Conservation (phyloP, 2,113 vertebrate genomes). For the Phylloscopus whistleri region DNA sequence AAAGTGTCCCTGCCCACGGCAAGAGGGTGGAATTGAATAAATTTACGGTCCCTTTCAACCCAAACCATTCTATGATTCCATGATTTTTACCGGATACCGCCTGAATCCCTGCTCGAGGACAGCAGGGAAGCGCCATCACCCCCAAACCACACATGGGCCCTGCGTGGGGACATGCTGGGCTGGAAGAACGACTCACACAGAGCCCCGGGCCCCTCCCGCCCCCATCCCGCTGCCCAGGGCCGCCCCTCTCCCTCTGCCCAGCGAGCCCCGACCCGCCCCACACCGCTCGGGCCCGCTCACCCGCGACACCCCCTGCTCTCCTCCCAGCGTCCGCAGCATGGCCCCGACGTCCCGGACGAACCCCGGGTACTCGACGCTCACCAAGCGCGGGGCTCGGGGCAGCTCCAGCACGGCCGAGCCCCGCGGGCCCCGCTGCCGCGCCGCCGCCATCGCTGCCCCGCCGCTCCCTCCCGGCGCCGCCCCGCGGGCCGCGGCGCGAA, state of each 20-base stretch:
- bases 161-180: not conserved
- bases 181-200: not conserved
- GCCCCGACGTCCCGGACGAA: not conserved
- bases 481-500: not conserved
- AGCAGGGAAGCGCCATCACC: not conserved
- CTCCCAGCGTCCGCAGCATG: not conserved
- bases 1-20: too few species aligned
- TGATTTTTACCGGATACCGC: too few species aligned
- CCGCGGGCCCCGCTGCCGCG: not conserved
- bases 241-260: not conserved
- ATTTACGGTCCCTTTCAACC: too few species aligned
- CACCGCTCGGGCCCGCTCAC: not conserved
- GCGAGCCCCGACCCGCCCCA: not conserved
- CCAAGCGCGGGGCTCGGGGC: not conserved
- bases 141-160: not conserved
- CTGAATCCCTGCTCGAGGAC: not conserved
- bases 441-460: not conserved
- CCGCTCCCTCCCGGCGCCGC: not conserved
- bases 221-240: not conserved
- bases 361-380: not conserved
- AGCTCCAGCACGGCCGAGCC: not conserved
- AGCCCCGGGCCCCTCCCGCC: not conserved
- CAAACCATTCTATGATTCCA: too few species aligned
- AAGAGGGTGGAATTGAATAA: too few species aligned
- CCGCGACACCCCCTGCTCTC: not conserved